A percentile compares a stretch with the other conserved stretches of the same genome.
These are phyloP conservation scores for Drosophila melanica DNA, from an alignment of 1,140 invertebrate genomes.

Conservation along the genomic window DNA sequence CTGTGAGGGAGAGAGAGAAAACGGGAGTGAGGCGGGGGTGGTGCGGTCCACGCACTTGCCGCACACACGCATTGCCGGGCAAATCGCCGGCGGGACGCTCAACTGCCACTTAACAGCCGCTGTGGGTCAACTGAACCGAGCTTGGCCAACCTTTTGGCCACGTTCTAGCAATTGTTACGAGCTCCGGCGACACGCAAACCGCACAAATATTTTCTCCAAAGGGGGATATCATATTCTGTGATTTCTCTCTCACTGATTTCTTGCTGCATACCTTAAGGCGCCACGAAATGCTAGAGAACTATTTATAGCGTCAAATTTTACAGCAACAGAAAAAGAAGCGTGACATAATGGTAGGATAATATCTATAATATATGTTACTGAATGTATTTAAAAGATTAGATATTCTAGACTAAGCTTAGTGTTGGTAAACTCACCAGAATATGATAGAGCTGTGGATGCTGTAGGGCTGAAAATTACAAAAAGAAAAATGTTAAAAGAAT, in stretches of 20 bases:
- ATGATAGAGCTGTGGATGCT: no score
- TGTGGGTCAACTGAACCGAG: slow-evolving; percentile 68
- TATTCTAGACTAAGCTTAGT: no score
- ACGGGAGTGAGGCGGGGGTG: neutral
- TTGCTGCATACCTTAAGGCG: slow-evolving; percentile 26
- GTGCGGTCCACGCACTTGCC: slow-evolving; percentile 50
- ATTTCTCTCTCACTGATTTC: slow-evolving; percentile 12
- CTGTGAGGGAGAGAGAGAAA: no score
- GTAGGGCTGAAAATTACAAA: no score
- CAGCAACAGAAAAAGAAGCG: neutral
- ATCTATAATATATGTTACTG: neutral
- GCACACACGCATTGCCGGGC: slow-evolving; percentile 47
- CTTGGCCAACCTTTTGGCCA: slow-evolving; percentile 63
- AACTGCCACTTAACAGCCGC: slow-evolving; percentile 32
- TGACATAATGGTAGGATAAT: neutral
- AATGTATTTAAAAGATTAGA: no score
- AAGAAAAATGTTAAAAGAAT: neutral
- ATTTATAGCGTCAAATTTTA: slow-evolving; percentile 14
- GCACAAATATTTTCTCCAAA: slow-evolving; percentile 11
- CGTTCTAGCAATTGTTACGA: slow-evolving; percentile 23
- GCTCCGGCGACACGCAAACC: slow-evolving; percentile 39
- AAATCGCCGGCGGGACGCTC: slow-evolving; percentile 30
- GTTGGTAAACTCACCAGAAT: no score
- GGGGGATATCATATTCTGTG: slow-evolving; percentile 21
- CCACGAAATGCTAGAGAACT: neutral